phyloP scores from a whole-genome alignment of 92 coral and sea anemone species.

The Virgularia gustaviana region DNA sequence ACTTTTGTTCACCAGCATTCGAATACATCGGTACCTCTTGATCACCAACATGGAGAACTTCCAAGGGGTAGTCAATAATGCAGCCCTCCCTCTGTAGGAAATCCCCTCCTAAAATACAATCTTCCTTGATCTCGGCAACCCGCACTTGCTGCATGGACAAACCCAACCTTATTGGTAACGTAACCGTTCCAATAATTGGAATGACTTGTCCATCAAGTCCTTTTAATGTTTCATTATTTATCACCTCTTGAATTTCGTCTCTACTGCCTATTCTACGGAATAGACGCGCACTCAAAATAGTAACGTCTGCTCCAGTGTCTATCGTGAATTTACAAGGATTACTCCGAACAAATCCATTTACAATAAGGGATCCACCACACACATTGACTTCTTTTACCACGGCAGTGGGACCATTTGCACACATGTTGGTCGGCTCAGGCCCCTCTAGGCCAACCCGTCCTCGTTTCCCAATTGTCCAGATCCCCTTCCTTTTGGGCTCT shows the following conservation, averaged over 20 bases:
- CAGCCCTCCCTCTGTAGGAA: slow-evolving; percentile 53
- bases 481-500: background rate
- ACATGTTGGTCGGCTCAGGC: slow-evolving; percentile 27
- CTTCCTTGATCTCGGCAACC: slow-evolving; percentile 44
- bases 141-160: slow-evolving; percentile 35
- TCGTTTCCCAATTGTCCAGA: slow-evolving; percentile 24
- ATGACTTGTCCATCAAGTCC: slow-evolving; percentile 25
- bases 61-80: slow-evolving; percentile 37
- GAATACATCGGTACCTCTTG: slow-evolving; percentile 41
- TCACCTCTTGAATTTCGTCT: slow-evolving; percentile 2
- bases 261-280: slow-evolving; percentile 15
- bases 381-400: slow-evolving; percentile 3
- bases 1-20: background rate
- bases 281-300: slow-evolving; percentile 14
- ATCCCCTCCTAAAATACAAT: slow-evolving; percentile 53
- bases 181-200: background rate
- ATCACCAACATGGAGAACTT: slow-evolving; percentile 19
- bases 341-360: slow-evolving; percentile 25
- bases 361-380: slow-evolving; percentile 14
- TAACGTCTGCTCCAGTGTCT: slow-evolving; percentile 51
- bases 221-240: slow-evolving; percentile 19
- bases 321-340: slow-evolving; percentile 22
- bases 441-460: slow-evolving; percentile 36
- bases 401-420: background rate
- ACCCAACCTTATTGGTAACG: slow-evolving; percentile 30